A percentile compares a stretch with the other conserved stretches of the same genome.
Conservation (phyloP, 2,113 vertebrate species). For the Gobiocypris rarus region DNA sequence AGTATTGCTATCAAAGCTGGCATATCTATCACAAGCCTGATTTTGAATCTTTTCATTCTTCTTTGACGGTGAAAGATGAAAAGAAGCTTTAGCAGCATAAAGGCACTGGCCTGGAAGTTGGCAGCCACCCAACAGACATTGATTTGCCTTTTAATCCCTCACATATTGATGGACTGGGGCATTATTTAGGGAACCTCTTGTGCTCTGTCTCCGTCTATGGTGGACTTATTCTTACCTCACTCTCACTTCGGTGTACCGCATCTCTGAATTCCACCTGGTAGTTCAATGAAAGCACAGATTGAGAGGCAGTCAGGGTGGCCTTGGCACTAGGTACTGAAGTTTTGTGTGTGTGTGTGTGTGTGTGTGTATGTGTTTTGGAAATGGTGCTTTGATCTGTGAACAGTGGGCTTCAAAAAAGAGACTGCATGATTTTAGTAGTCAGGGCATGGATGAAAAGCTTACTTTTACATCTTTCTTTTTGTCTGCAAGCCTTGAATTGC, state of each 20-base stretch:
- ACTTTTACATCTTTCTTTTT: neutral
- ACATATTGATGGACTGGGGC: constrained; percentile 65
- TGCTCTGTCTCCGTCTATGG: constrained; percentile 6
- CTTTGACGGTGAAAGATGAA: constrained; percentile 69
- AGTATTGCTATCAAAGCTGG: constrained; percentile 63
- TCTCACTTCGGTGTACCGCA: neutral
- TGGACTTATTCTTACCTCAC: constrained; percentile 30
- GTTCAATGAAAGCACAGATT: constrained; percentile 45
- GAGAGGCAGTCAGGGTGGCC: constrained; percentile 27
- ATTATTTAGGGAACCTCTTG: constrained; percentile 11
- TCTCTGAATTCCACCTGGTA: constrained; percentile 29
- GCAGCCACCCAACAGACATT: constrained; percentile 63
- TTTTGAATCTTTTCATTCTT: constrained; percentile 65
- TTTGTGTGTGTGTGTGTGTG: neutral
- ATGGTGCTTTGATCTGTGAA: neutral
- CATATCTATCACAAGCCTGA: constrained; percentile 68
- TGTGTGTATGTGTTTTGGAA: neutral
- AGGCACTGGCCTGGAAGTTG: constrained; percentile 66
- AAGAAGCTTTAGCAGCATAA: constrained; percentile 62
- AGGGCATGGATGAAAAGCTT: constrained; percentile 14
- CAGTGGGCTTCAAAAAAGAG: neutral
- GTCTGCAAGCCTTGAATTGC: constrained; percentile 49
- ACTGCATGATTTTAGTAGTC: neutral
- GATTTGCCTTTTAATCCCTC: constrained; percentile 71
- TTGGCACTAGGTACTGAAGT: constrained; percentile 23